Base-by-base conservation (phyloP, 2,113 vertebrate genomes). In the Clarias magur region DNA sequence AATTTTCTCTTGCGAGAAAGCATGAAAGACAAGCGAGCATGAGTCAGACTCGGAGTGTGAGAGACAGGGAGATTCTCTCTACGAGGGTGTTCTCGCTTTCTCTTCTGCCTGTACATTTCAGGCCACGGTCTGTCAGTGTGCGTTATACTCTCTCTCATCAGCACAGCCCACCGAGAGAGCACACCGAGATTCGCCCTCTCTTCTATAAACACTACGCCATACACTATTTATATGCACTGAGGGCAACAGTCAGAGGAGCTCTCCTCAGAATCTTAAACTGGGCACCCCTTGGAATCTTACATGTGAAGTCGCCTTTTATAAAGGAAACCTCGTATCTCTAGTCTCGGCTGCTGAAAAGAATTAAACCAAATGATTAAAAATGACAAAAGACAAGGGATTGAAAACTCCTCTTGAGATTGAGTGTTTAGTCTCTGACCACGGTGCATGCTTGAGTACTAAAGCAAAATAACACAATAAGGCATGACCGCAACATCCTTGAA, bases 61-160 rank as follows among this genome's bases (percentile, higher is more conserved):
- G 53, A 79, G 75, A 56, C 75, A 27, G 75, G 15, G 48, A 78
- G 75, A 62, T 11, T 2, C 57, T 2, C 57, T 38, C 17, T 27
- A 34, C 34, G 57, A 81, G 79, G 57, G 57, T 60, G 30, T 81
- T 62, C 57, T 76, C 23, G 15, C 48, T 11, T 56, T 30, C 34
- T 57, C 25, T 34, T 30, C 68, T 82, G 83, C 78, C 83, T 57
- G 81, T 79, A 88, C 63, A 78, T 85, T 85, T 85, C 67, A 72
- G 54, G 42, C 68, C 73, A 56, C 21, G 38, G n/a, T 65, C 68
- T 88, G 88, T 88, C 88, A 78, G 76, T 73, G 79, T 59, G 65
- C 11, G 80, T 88, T 82, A 88, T 80, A 62, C 30, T 70, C 84
- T n/a, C 73, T 73, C 30, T 57, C 68, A n/a, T 84, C 88, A 89